Evolutionary conservation across 2,797 vertebrate species (phyloP), one percentile per base, ranked within the genome.

Genomic region (Orientallactaga sibirica): DNA sequence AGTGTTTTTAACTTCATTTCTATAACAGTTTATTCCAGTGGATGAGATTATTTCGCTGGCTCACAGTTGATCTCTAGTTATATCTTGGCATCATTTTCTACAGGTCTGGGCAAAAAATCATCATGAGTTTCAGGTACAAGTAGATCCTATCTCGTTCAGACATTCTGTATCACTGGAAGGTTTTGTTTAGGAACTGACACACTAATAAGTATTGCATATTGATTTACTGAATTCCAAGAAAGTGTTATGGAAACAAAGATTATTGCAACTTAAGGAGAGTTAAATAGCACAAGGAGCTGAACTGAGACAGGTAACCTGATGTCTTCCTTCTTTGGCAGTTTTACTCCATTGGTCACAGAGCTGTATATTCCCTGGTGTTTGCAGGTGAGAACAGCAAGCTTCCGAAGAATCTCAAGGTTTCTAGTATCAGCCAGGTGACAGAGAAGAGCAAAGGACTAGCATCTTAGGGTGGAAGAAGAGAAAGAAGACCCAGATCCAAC

Each of bases 1-100:
- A 84, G 68, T 19, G 18, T 37, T 91, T 96, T 89, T 73, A 22
- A 22, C n/a, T 25, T 27, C 75, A 16, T 94, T 95, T 90, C 66
- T 41, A 4, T 84, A 58, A 33, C n/a, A 66, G n/a, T 37, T 75
- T 88, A 61, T 48, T 89, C 43, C 5, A 90, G 62, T 20, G 22
- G 41, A 16, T 68, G 48, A 52, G 29, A 71, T 80, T 43, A 74
- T 86, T 80, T 94, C 33, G n/a, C 0, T 58, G 37, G 22, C 11
- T 16, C 52, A 88, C 8, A 29, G 1, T 25, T 79, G 33, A 48
- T 58, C n/a, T 89, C 74, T 43, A 33, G 29, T 76, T 73, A 20
- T 37, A 66, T 41, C 2, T 68, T 74, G 29, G 24, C 74, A 33
- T 61, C 48, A 18, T 70, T 24, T 64, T 83, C n/a, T 80, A 29